Conservation (phyloP, 92 coral and sea anemone genomes). For the Chrysogorgia sp. region DNA sequence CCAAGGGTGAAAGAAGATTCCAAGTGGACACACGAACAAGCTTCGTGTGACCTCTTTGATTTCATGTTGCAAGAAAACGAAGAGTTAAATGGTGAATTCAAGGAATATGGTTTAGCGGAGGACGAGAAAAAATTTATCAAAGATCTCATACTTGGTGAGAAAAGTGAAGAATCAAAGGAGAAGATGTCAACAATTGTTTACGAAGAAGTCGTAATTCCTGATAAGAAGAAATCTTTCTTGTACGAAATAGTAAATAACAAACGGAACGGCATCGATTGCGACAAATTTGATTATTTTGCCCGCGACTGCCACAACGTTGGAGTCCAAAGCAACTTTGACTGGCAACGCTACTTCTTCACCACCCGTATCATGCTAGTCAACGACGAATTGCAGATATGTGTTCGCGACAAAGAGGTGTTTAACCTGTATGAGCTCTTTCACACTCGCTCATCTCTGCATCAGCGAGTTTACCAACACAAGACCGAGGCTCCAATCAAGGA, state of each 20-base stretch:
- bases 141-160: conserved; percentile 69
- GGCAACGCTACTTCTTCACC: conserved; percentile 81
- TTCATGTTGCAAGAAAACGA: conserved; percentile 67
- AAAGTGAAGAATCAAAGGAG: too few relatives aligned
- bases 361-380: conserved; percentile 77
- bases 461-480: conserved; percentile 93
- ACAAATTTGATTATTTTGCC: conserved; percentile 95
- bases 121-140: conserved; percentile 73
- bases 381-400: conserved; percentile 76
- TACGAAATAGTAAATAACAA: conserved; percentile 92
- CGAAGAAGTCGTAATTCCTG: too few relatives aligned
- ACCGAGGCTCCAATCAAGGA: conserved; percentile 80
- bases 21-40: conserved; percentile 71
- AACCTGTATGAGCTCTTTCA: conserved; percentile 93
- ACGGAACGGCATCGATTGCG: conserved; percentile 92
- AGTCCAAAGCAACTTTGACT: conserved; percentile 77
- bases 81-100: conserved; percentile 59
- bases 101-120: conserved; percentile 50
- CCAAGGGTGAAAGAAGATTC: conserved; percentile 57
- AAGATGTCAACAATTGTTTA: too few relatives aligned
- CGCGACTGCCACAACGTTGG: conserved; percentile 91
- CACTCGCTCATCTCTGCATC: conserved; percentile 75
- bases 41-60: conserved; percentile 83
- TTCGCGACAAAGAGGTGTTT: conserved; percentile 91
- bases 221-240: conserved; percentile 21